phyloP scores from a whole-genome alignment of 1,140 invertebrate genomes.

The Saccostrea cuccullata region DNA sequence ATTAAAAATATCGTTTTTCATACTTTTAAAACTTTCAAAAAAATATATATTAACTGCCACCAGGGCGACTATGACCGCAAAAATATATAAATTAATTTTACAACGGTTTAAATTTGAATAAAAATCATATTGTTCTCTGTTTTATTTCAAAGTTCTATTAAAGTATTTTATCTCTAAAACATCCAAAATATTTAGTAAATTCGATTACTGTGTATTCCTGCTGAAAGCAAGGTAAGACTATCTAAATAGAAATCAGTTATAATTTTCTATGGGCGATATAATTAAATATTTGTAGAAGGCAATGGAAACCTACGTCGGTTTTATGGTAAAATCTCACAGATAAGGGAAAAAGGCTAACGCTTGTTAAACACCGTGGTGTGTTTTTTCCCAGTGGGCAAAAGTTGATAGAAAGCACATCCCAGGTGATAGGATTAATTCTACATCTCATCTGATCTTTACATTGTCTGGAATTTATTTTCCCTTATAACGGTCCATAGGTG shows the following conservation, averaged over 20 bases:
- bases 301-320: conserved; percentile 23
- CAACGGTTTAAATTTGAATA: background rate
- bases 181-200: conserved; percentile 37
- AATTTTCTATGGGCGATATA: conserved; percentile 31
- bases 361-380: background rate
- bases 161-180: conserved; percentile 30
- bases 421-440: conserved; percentile 13
- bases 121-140: conserved; percentile 16
- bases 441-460: background rate
- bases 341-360: conserved; percentile 36
- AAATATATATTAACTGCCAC: background rate
- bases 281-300: conserved; percentile 42
- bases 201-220: conserved; percentile 16
- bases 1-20: too few species aligned
- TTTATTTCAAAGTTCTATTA: background rate
- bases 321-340: conserved; percentile 41
- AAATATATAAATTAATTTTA: background rate
- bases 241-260: conserved; percentile 26
- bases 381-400: conserved; percentile 6
- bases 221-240: conserved; percentile 18
- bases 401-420: conserved; percentile 14
- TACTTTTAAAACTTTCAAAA: background rate
- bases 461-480: conserved; percentile 7
- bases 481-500: background rate
- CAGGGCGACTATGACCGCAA: conserved; percentile 15